phyloP scores from a whole-genome alignment of 2,113 vertebrate genomes.

The Clarias gariepinus region DNA sequence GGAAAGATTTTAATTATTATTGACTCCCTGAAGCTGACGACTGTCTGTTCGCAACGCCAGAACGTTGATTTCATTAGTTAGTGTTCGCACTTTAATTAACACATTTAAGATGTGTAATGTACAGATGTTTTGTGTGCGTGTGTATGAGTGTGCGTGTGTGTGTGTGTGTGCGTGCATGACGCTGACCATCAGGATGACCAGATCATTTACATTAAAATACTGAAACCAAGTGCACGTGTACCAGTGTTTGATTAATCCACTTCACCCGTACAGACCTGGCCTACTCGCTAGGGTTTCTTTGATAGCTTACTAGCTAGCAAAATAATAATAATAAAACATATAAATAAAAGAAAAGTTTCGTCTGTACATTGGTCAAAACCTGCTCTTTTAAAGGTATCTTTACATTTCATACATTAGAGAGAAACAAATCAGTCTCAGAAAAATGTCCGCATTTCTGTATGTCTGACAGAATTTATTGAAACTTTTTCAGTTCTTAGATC shows the following conservation, averaged over 20 bases:
- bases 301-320: background rate
- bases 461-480: too few relatives aligned
- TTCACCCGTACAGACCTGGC: background rate
- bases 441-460: too few relatives aligned
- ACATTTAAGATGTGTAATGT: constrained; percentile 64
- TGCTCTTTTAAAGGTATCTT: too few relatives aligned
- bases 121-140: constrained; percentile 36
- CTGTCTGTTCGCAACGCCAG: constrained; percentile 32
- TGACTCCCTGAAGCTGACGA: constrained; percentile 45
- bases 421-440: too few relatives aligned
- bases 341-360: too few relatives aligned
- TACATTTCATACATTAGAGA: too few relatives aligned
- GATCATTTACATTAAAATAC: constrained; percentile 55
- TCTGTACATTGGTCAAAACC: too few relatives aligned
- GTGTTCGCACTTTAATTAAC: constrained; percentile 69
- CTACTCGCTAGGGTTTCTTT: background rate
- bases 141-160: background rate
- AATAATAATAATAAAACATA: background rate
- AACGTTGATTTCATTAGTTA: constrained; percentile 62
- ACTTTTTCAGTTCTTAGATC: too few relatives aligned
- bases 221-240: constrained; percentile 37
- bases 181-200: constrained; percentile 64
- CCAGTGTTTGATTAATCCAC: constrained; percentile 7
- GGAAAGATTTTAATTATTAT: constrained; percentile 2
- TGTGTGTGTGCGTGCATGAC: constrained; percentile 2